phyloP scores from a whole-genome alignment of 2,888 invertebrate species.

The Macropis europaea region DNA sequence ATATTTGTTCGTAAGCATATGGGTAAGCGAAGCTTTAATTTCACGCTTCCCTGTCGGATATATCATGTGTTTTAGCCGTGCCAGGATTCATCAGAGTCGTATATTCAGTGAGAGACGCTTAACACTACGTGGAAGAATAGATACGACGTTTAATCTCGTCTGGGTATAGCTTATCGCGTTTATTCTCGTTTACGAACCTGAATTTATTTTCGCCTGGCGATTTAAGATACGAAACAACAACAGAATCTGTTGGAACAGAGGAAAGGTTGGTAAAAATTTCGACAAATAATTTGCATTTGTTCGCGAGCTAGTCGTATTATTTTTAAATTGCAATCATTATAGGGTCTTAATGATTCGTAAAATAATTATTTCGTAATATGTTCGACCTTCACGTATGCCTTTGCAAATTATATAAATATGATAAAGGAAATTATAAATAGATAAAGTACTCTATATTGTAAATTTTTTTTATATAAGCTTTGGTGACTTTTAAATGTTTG shows the following conservation, averaged over 20 bases:
- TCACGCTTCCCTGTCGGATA: constrained; percentile 7
- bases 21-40: constrained; percentile 14
- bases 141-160: constrained; percentile 13
- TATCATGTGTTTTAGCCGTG: neutral
- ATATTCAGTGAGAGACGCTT: constrained; percentile 6
- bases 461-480: no score
- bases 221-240: neutral
- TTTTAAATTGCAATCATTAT: no score
- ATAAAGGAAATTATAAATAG: no score
- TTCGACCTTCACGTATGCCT: no score
- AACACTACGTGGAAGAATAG: neutral
- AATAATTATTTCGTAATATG: no score
- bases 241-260: neutral
- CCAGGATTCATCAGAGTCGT: constrained; percentile 3
- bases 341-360: no score
- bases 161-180: neutral
- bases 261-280: neutral
- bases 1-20: neutral
- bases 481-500: no score
- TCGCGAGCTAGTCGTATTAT: no score
- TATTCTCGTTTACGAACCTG: neutral
- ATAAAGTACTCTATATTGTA: no score
- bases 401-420: no score
- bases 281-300: no score
- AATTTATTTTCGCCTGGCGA: neutral